A percentile compares a stretch with the other conserved stretches of the same genome.
phyloP scores from a whole-genome alignment of 2,797 vertebrate genomes.

The Anguilla pacifica region DNA sequence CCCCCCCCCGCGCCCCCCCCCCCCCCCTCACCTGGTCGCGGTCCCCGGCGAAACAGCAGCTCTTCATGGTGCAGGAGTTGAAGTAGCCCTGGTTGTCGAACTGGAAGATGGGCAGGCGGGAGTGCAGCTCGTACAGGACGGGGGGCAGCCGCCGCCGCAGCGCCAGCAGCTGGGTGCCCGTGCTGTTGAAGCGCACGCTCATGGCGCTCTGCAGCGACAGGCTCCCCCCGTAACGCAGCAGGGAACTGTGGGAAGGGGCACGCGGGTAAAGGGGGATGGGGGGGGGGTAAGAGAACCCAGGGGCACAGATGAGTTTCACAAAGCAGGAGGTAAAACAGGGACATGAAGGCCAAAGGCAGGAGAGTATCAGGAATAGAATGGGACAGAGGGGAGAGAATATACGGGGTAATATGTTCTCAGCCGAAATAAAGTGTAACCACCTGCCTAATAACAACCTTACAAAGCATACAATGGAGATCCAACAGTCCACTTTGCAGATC shows the following conservation, averaged over 20 bases:
- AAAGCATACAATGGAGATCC: background rate
- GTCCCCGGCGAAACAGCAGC: constrained; percentile 98
- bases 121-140: constrained; percentile 96
- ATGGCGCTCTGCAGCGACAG: constrained; percentile 97
- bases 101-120: constrained; percentile 95
- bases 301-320: background rate
- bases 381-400: background rate
- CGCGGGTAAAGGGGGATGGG: background rate
- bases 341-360: background rate
- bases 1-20: background rate
- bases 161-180: constrained; percentile 91
- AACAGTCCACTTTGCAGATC: background rate
- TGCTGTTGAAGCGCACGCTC: constrained; percentile 98
- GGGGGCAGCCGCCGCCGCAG: constrained; percentile 92
- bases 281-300: background rate
- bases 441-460: background rate
- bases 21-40: constrained; percentile 85
- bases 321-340: background rate
- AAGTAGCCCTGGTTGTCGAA: constrained; percentile 99
- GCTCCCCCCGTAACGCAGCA: constrained; percentile 94
- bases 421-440: background rate
- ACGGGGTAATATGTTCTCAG: background rate
- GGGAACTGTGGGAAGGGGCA: constrained; percentile 71
- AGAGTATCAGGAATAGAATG: background rate
- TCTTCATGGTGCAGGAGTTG: constrained; percentile 99